Evolutionary conservation across 2,888 invertebrate genomes (phyloP).

Genomic region (Mythimna impura): DNA sequence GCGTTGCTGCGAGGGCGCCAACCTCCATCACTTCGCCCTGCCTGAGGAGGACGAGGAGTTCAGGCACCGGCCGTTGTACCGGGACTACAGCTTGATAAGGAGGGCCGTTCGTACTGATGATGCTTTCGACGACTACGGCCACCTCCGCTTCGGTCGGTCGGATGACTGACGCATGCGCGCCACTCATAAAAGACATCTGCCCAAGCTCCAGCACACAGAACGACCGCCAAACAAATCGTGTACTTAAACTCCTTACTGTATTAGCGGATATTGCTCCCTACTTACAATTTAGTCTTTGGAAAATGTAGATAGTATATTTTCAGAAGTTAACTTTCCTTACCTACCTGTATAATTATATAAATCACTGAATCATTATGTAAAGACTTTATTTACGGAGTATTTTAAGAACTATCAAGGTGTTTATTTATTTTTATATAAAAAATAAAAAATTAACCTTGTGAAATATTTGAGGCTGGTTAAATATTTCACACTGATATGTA

Average conservation of each 20-base stretch:
- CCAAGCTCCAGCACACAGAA: slow-evolving; percentile 52
- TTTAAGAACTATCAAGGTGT: background rate
- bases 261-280: slow-evolving; percentile 29
- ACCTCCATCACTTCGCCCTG: slow-evolving; percentile 69
- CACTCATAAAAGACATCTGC: slow-evolving; percentile 60
- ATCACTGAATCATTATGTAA: background rate
- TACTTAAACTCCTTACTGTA: slow-evolving; percentile 51
- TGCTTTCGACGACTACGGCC: slow-evolving; percentile 94
- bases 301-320: slow-evolving; percentile 32
- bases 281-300: slow-evolving; percentile 13
- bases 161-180: slow-evolving; percentile 81
- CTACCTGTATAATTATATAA: slow-evolving; percentile 1
- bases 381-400: background rate
- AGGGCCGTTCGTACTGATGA: slow-evolving; percentile 88
- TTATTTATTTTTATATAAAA: background rate
- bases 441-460: slow-evolving; percentile 48
- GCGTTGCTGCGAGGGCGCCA: slow-evolving; percentile 77
- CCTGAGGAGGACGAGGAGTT: slow-evolving; percentile 83
- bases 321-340: background rate
- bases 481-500: slow-evolving; percentile 72
- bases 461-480: slow-evolving; percentile 81
- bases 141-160: slow-evolving; percentile 93
- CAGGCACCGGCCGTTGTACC: slow-evolving; percentile 80
- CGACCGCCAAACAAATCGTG: slow-evolving; percentile 60
- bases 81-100: slow-evolving; percentile 91